Conservation (phyloP, 2,888 invertebrate species). For the Theristus sp. region DNA sequence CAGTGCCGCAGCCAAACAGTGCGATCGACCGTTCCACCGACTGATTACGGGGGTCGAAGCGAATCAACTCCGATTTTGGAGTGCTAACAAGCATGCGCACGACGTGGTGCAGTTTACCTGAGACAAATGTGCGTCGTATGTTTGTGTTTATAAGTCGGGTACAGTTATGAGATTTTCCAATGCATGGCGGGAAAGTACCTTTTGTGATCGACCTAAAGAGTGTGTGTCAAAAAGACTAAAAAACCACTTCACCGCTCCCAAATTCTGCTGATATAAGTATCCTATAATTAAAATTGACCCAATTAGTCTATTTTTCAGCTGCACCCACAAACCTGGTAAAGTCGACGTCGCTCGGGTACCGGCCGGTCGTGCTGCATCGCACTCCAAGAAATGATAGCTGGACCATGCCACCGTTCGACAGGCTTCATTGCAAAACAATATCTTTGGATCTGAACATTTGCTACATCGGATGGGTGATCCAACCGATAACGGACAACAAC, state of each 20-base stretch:
- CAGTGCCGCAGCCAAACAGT: too few species aligned
- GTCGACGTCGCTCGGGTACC: background rate
- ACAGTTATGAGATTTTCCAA: too few species aligned
- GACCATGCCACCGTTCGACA: background rate
- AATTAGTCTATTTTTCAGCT: too few species aligned
- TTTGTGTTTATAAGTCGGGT: too few species aligned
- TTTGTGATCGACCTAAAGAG: too few species aligned
- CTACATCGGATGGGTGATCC: background rate
- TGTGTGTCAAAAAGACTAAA: too few species aligned
- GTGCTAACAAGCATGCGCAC: background rate
- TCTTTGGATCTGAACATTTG: background rate
- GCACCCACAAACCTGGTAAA: too few species aligned
- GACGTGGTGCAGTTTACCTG: background rate
- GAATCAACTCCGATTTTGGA: background rate
- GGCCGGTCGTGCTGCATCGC: background rate
- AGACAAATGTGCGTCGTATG: too few species aligned
- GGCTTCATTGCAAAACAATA: background rate
- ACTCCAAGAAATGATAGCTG: background rate
- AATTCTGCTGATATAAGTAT: too few species aligned
- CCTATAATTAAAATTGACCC: too few species aligned
- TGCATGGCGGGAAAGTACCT: too few species aligned
- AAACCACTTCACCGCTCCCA: too few species aligned
- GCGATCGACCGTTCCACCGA: background rate
- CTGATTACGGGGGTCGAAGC: background rate
- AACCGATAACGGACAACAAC: background rate